Base-by-base conservation (phyloP, 2,113 vertebrate species). In the Lucifuga dentata region DNA sequence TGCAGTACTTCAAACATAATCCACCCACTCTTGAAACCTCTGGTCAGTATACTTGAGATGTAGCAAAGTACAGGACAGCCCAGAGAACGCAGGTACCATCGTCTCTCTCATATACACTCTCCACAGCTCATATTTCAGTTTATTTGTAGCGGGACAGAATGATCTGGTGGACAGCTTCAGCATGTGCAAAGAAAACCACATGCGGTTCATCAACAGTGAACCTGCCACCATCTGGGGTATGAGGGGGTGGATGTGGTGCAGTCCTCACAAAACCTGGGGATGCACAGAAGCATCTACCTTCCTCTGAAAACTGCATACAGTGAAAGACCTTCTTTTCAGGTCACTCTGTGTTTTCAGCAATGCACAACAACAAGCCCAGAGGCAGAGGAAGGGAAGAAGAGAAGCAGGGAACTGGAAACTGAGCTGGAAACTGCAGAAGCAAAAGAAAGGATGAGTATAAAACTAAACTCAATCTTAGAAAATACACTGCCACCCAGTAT, bases 11-110 rank as follows among this genome's bases (percentile, higher is more conserved):
- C 39, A 4, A 41, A 53, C 6, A 5, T n/a, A 21, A 62, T 55
- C 80, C 75, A 20, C 84, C 73, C 71, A 83, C 79, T n/a, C 8
- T 11, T 8, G 20, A 38, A 51, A 85, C 41, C 62, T 68, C 49
- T 49, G n/a, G n/a, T n/a, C n/a, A n/a, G n/a, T n/a, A n/a, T n/a
- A n/a, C n/a, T 7, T 29, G 26, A 29, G 3, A 29, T 3, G 26
- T 29, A 7, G 26, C 26, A 29, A 29, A 29, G 26, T 29, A 29
- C 26, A 29, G 3, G 26, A 29, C 26, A 29, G 3, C 26, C 26
- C 26, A 29, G 26, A 7, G 26, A 29, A 7, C 7, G 26, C 26
- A 29, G 26, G 26, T 7, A 5, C 7, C 26, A 5, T 7, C 26
- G 7, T 3, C 26, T 29, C 26, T 29, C 26, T n/a, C n/a, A 20